phyloP scores from a whole-genome alignment of 2,888 invertebrate genomes.

The Pammene aurita region DNA sequence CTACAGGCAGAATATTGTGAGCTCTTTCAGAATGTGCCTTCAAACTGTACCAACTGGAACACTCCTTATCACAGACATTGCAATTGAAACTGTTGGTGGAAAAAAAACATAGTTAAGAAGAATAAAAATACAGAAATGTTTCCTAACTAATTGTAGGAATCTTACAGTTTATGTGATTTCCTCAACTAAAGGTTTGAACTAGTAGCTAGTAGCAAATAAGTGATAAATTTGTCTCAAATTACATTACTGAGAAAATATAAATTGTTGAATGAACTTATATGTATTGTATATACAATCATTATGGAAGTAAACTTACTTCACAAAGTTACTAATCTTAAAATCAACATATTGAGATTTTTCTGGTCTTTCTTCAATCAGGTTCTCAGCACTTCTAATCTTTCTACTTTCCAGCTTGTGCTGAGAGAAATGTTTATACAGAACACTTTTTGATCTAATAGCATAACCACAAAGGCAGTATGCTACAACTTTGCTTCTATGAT shows the following conservation, averaged over 20 bases:
- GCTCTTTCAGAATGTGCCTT: conserved; percentile 65
- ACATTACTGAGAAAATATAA: too few species aligned
- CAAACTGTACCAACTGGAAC: conserved; percentile 77
- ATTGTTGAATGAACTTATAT: too few species aligned
- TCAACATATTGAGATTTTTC: conserved; percentile 60
- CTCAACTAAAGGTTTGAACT: too few species aligned
- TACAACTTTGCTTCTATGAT: conserved; percentile 65
- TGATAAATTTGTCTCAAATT: too few species aligned
- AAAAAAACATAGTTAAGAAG: conserved; percentile 20
- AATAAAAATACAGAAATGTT: too few species aligned
- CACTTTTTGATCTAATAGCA: conserved; percentile 68
- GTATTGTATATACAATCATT: background rate
- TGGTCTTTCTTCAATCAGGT: conserved; percentile 54
- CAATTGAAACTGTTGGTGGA: conserved; percentile 71
- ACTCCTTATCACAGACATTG: conserved; percentile 67
- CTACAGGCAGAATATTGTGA: conserved; percentile 69
- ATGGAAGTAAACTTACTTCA: conserved; percentile 60
- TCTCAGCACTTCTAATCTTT: conserved; percentile 56
- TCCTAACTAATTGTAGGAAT: too few species aligned
- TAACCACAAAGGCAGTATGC: conserved; percentile 71
- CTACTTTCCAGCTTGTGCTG: conserved; percentile 68
- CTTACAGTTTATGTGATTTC: too few species aligned
- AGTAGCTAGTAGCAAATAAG: too few species aligned
- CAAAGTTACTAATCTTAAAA: conserved; percentile 70
- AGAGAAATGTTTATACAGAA: conserved; percentile 73